Evolutionary conservation across 2,888 invertebrate genomes (phyloP).

Genomic region (Heliconius ismenius): DNA sequence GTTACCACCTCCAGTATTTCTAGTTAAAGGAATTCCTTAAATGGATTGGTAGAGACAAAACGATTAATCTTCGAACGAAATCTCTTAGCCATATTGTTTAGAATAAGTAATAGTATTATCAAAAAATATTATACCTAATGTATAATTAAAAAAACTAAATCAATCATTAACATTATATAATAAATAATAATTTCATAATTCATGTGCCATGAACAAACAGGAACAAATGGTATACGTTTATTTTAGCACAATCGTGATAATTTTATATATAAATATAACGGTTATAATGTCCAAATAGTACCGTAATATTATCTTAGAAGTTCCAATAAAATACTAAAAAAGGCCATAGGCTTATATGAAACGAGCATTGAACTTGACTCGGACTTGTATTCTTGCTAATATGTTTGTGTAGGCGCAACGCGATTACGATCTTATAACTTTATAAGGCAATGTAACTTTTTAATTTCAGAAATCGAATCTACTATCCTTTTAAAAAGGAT

Average conservation of each 20-base stretch:
- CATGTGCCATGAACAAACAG: slow-evolving; percentile 28
- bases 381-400: slow-evolving; percentile 50
- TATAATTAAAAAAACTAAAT: not conserved
- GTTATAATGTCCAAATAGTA: slow-evolving; percentile 4
- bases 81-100: slow-evolving; percentile 70
- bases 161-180: not conserved
- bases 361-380: slow-evolving; percentile 58
- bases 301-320: slow-evolving; percentile 18
- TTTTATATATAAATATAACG: slow-evolving; percentile 1
- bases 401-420: slow-evolving; percentile 55
- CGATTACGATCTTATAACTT: slow-evolving; percentile 30
- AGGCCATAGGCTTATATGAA: slow-evolving; percentile 28
- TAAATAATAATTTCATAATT: slow-evolving; percentile 13
- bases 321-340: slow-evolving; percentile 25
- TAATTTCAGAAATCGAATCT: not conserved
- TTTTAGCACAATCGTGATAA: slow-evolving; percentile 8
- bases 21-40: slow-evolving; percentile 51
- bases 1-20: slow-evolving; percentile 79
- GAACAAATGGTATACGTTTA: slow-evolving; percentile 25
- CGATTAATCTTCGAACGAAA: slow-evolving; percentile 72
- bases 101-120: slow-evolving; percentile 30
- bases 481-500: not conserved
- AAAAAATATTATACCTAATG: slow-evolving; percentile 7
- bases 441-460: slow-evolving; percentile 38
- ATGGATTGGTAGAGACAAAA: slow-evolving; percentile 57